A percentile compares a stretch with the other conserved stretches of the same genome.
phyloP scores from a whole-genome alignment of 2,113 vertebrate species.

The Carassius auratus region DNA sequence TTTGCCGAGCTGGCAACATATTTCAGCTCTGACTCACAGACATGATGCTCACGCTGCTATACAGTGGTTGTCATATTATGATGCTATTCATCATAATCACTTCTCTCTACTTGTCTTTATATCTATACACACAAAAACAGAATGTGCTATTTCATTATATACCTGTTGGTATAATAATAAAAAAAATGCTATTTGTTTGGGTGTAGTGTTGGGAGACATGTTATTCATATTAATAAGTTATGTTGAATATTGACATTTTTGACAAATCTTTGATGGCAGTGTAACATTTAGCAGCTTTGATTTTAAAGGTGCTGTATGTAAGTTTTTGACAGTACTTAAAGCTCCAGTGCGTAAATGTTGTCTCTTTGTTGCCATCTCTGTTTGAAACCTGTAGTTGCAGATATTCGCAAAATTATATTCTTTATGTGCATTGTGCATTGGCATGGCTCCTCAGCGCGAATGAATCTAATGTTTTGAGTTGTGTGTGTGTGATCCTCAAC shows the following conservation, averaged over 20 bases:
- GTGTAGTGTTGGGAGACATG: not conserved
- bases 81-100: not conserved
- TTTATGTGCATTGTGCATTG: too few relatives aligned
- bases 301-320: not conserved
- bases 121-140: too few relatives aligned
- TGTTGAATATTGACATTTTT: too few relatives aligned
- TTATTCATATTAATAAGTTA: not conserved
- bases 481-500: too few relatives aligned
- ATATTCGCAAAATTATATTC: too few relatives aligned
- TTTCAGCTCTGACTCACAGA: conserved; percentile 7
- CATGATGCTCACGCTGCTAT: not conserved
- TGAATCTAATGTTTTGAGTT: too few relatives aligned
- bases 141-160: not conserved
- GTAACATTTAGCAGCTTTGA: not conserved
- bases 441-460: too few relatives aligned
- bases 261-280: not conserved
- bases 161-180: not conserved
- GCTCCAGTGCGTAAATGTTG: too few relatives aligned
- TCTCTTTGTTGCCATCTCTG: too few relatives aligned
- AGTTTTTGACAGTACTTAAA: too few relatives aligned
- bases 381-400: too few relatives aligned
- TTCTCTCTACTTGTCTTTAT: too few relatives aligned
- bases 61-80: not conserved
- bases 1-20: not conserved
- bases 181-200: not conserved